These are phyloP conservation scores for Psittacula echo DNA, from an alignment of 2,797 vertebrate genomes.

Conservation along the genomic window DNA sequence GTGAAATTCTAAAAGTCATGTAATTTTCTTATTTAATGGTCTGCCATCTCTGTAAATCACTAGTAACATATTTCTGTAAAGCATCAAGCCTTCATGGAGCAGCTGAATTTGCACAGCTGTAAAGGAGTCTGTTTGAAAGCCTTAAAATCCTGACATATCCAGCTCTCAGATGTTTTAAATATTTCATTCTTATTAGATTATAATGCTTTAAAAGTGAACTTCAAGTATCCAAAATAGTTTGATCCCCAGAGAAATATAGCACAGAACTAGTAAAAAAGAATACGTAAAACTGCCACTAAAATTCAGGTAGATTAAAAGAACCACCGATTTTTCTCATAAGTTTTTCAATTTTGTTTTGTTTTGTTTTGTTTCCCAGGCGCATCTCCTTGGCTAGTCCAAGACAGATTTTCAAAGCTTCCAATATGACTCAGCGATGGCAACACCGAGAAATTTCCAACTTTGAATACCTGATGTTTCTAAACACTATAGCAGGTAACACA, in stretches of 20 bases:
- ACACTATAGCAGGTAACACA: conserved; percentile 88
- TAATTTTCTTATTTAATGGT: conserved; percentile 31
- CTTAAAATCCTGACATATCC: conserved; percentile 21
- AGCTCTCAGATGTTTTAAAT: conserved; percentile 34
- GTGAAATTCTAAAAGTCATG: neutral
- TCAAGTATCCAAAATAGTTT: neutral
- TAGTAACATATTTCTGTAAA: conserved; percentile 23
- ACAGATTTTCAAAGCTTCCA: conserved; percentile 97
- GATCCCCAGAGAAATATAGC: neutral
- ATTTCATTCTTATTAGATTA: conserved; percentile 22
- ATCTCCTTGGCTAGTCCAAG: conserved; percentile 94
- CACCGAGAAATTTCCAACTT: conserved; percentile 98
- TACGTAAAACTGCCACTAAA: neutral
- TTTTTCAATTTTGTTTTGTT: neutral
- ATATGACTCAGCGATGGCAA: conserved; percentile 97
- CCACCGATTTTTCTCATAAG: neutral
- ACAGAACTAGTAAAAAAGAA: neutral
- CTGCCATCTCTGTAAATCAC: conserved; percentile 38
- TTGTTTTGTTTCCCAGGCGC: conserved; percentile 78
- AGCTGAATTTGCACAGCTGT: conserved; percentile 52
- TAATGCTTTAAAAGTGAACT: conserved; percentile 37
- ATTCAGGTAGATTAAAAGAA: neutral
- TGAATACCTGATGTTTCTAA: conserved; percentile 96
- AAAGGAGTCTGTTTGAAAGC: conserved; percentile 33
- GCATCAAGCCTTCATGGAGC: neutral